phyloP scores from a whole-genome alignment of 1,140 invertebrate species.

The Hylaeus volcanicus region DNA sequence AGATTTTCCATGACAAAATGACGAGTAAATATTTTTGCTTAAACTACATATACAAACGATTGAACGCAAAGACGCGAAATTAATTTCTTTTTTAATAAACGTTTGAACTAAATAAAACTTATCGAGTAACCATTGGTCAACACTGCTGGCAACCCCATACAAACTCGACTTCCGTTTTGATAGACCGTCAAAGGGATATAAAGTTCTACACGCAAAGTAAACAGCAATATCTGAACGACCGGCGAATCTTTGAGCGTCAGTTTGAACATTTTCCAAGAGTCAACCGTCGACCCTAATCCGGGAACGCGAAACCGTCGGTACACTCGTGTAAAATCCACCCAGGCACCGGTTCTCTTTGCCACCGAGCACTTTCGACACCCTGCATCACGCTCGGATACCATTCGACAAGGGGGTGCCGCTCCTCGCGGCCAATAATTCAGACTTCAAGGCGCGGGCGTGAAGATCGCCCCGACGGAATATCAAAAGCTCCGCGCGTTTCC shows the following conservation, averaged over 20 bases:
- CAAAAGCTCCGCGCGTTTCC: constrained; percentile 57
- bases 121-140: too few relatives aligned
- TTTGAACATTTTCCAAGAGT: constrained; percentile 18
- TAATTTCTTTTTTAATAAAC: too few relatives aligned
- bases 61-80: too few relatives aligned
- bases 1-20: too few relatives aligned
- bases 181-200: background rate
- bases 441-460: constrained; percentile 69
- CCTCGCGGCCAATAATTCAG: constrained; percentile 68
- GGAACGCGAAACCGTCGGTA: constrained; percentile 18
- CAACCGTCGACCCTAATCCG: background rate
- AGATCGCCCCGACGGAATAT: constrained; percentile 66
- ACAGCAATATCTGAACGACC: background rate
- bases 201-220: background rate
- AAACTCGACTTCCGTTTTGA: too few relatives aligned
- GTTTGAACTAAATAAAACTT: too few relatives aligned
- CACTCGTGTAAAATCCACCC: constrained; percentile 7
- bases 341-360: constrained; percentile 56
- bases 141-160: too few relatives aligned
- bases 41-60: too few relatives aligned
- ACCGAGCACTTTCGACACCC: constrained; percentile 56
- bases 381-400: constrained; percentile 66
- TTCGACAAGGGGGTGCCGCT: constrained; percentile 68
- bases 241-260: background rate
- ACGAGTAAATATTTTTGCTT: too few relatives aligned